Evolutionary conservation across 2,113 vertebrate genomes (phyloP), one percentile per base, ranked within the genome.

Genomic region (Oxyura jamaicensis): DNA sequence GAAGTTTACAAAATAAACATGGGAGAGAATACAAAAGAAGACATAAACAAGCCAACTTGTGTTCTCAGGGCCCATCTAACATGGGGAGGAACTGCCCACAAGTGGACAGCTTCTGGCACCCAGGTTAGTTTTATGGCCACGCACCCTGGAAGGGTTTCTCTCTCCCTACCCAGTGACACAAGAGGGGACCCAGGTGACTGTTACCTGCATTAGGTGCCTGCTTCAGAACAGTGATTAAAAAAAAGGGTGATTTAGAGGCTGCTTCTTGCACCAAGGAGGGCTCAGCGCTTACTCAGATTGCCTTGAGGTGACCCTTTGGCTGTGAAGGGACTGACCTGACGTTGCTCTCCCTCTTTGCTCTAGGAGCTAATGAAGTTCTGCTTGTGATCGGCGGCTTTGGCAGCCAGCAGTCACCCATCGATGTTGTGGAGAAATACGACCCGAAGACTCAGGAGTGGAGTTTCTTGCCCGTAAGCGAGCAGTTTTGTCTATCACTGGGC

Each of bases 401-500:
- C 91, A 99, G 99, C 96, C 99, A 99, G 84, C 99, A 99, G 81
- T 99, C 99, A 20, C 99, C 99, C 25, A 99, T 99, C 21, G 99
- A 99, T 5, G 98, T 99, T 36, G 99, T 99, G 46, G 99, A 99
- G 95, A 99, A 99, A 93, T 99, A 99, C 8, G 99, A 99, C 95
- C 99, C 99, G 5, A 99, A 99, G 98, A 99, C 99, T 36, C 99
- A 99, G 92, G 99, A 99, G 91, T 99, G 99, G 99, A 99, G 98
- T 95, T 99, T 99, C 96, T 97, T 99, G 67, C 99, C 99, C 31
- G 99, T 99, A 95, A 98, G 99, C 98, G 62, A 23, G 63, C 33
- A 1, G 12, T 73, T 71, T 56, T 87, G 66, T 35, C 28, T 48
- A 39, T 36, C 36, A 3, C 31, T 36, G 75, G n/a, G 48, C 59